Evolutionary conservation across 2,113 vertebrate genomes (phyloP).

Genomic region (Rhodinocichla rosea): DNA sequence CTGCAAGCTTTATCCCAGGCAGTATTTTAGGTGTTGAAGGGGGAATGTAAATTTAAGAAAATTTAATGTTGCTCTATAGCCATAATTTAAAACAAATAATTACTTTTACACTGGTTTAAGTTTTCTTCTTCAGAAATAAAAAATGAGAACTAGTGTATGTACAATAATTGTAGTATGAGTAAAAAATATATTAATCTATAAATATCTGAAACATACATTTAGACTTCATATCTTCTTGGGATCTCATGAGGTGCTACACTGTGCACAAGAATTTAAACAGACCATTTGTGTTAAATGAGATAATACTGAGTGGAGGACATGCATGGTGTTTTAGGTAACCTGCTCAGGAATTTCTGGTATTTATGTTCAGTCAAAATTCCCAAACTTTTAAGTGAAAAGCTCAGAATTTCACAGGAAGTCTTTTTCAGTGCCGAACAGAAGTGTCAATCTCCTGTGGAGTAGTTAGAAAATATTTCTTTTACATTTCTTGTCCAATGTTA

Average conservation of each 20-base stretch:
- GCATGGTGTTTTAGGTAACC: not conserved
- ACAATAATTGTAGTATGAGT: not conserved
- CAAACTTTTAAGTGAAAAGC: not conserved
- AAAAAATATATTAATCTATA: not conserved
- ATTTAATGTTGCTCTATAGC: not conserved
- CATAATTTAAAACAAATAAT: not conserved
- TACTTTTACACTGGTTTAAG: not conserved
- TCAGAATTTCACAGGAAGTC: not conserved
- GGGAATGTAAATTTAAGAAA: not conserved
- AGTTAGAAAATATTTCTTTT: not conserved
- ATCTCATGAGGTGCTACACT: not conserved
- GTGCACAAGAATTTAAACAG: not conserved
- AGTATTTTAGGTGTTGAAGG: not conserved
- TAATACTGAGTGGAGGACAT: not conserved
- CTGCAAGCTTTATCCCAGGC: not conserved
- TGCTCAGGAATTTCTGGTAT: not conserved
- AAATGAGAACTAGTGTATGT: not conserved
- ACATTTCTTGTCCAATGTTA: not conserved
- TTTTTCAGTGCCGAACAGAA: not conserved
- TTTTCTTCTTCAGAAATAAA: not conserved
- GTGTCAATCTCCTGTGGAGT: not conserved
- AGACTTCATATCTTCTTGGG: fast-evolving
- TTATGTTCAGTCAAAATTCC: not conserved
- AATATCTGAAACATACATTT: not conserved
- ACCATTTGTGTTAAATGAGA: not conserved